These are phyloP conservation scores for Ericerus pela DNA, from an alignment of 1,140 invertebrate genomes.

Conservation along the genomic window DNA sequence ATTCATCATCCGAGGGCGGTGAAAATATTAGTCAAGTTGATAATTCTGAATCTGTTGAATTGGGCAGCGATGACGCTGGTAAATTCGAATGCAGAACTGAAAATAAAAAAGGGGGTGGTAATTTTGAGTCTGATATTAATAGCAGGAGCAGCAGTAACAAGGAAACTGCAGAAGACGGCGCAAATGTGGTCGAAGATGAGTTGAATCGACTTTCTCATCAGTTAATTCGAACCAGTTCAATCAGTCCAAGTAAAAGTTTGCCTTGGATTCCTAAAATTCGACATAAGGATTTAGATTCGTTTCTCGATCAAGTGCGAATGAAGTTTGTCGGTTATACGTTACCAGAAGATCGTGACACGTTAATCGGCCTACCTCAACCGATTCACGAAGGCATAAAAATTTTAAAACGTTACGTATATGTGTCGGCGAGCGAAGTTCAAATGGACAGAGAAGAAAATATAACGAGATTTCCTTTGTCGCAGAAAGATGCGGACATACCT, in stretches of 20 bases:
- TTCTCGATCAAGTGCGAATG: constrained; percentile 74
- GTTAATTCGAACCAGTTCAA: constrained; percentile 34
- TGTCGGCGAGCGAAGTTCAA: constrained; percentile 66
- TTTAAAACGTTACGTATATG: constrained; percentile 68
- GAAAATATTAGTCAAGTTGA: no score
- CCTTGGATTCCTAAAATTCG: constrained; percentile 96
- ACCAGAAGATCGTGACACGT: constrained; percentile 65
- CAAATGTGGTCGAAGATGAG: constrained; percentile 27
- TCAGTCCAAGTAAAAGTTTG: constrained; percentile 37
- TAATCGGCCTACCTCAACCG: constrained; percentile 83
- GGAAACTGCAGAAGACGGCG: not conserved
- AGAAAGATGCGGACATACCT: constrained; percentile 51
- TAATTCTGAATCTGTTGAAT: no score
- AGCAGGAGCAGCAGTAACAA: not conserved
- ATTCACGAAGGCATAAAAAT: constrained; percentile 90
- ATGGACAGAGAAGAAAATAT: constrained; percentile 71
- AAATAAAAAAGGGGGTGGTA: no score
- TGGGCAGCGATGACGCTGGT: no score
- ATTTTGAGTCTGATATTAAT: not conserved
- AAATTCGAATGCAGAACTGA: no score
- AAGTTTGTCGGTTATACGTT: constrained; percentile 92
- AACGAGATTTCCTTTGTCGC: constrained; percentile 46
- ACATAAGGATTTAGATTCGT: constrained; percentile 79
- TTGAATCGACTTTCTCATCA: constrained; percentile 36
- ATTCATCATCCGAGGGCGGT: no score